These are phyloP conservation scores for Denticeps clupeoides DNA, from an alignment of 2,797 vertebrate genomes.

Conservation along the genomic window DNA sequence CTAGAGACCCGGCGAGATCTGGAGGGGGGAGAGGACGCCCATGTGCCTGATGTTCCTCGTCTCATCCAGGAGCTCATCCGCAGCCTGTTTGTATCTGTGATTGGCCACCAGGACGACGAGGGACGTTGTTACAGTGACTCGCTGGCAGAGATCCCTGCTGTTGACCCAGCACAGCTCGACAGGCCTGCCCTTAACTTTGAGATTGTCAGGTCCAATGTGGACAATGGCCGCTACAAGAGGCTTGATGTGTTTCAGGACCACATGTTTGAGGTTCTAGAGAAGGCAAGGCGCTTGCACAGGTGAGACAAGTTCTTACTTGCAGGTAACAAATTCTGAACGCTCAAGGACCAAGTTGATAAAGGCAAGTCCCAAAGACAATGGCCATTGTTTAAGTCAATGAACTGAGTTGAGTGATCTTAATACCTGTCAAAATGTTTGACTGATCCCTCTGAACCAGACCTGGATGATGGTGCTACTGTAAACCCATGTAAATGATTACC, in stretches of 20 bases:
- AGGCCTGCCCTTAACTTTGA: slow-evolving; percentile 84
- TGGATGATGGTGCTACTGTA: no score
- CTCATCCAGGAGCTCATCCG: slow-evolving; percentile 94
- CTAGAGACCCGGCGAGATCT: slow-evolving; percentile 84
- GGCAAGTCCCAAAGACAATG: no score
- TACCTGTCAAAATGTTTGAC: no score
- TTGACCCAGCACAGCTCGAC: slow-evolving; percentile 74
- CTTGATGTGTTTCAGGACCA: slow-evolving; percentile 96
- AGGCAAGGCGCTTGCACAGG: slow-evolving; percentile 87
- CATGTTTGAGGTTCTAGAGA: slow-evolving; percentile 96
- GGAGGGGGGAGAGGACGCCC: slow-evolving; percentile 87
- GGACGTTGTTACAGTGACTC: slow-evolving; percentile 97
- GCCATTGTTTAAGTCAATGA: no score
- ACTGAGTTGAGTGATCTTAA: no score
- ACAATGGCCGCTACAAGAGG: slow-evolving; percentile 80
- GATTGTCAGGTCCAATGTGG: slow-evolving; percentile 84
- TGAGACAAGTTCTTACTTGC: slow-evolving; percentile 33
- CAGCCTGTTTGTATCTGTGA: slow-evolving; percentile 93
- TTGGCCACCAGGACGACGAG: slow-evolving; percentile 95
- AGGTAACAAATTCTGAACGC: no score
- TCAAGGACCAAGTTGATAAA: no score
- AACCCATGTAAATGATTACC: not conserved
- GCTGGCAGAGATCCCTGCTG: slow-evolving; percentile 85
- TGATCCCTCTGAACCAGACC: no score
- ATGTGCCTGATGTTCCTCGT: slow-evolving; percentile 84